Evolutionary conservation across 2,113 vertebrate genomes (phyloP).

Genomic region (Grammomys dolichurus): DNA sequence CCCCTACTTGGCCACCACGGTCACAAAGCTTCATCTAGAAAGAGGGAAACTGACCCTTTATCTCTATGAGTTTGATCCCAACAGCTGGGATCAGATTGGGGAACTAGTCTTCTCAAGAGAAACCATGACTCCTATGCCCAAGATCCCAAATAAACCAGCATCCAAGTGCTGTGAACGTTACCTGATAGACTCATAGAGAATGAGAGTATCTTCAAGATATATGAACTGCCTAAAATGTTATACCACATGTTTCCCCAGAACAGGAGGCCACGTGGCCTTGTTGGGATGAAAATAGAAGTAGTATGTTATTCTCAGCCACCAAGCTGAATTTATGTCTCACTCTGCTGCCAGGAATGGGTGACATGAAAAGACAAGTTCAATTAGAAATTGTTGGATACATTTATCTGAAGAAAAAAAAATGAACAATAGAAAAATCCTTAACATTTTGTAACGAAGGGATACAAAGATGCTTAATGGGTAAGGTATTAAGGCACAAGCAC

Average conservation of each 20-base stretch:
- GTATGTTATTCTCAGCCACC: not conserved
- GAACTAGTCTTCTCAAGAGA: slow-evolving; percentile 53
- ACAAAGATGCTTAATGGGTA: not conserved
- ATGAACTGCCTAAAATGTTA: not conserved
- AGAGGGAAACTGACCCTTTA: not conserved
- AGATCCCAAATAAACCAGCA: slow-evolving; percentile 54
- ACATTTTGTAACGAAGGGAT: not conserved
- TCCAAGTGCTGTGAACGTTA: not conserved
- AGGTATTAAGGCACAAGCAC: not conserved
- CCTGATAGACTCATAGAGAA: not conserved
- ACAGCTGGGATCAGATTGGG: slow-evolving; percentile 74
- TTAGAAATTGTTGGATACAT: slow-evolving; percentile 23
- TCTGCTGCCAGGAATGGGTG: slow-evolving; percentile 8
- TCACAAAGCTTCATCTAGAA: slow-evolving; percentile 63
- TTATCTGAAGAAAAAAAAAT: slow-evolving; percentile 40
- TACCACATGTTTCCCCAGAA: not conserved
- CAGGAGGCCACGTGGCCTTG: not conserved
- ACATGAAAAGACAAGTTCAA: not conserved
- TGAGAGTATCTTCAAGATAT: slow-evolving; percentile 18
- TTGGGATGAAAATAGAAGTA: not conserved
- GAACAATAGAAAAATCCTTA: not conserved
- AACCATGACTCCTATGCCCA: slow-evolving; percentile 60
- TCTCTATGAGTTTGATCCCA: slow-evolving; percentile 59
- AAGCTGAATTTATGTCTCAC: not conserved
- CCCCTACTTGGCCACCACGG: not conserved